A percentile compares a stretch with the other conserved stretches of the same genome.
Evolutionary conservation across 2,888 invertebrate species (phyloP).

Genomic region (Chymomyza amoena): DNA sequence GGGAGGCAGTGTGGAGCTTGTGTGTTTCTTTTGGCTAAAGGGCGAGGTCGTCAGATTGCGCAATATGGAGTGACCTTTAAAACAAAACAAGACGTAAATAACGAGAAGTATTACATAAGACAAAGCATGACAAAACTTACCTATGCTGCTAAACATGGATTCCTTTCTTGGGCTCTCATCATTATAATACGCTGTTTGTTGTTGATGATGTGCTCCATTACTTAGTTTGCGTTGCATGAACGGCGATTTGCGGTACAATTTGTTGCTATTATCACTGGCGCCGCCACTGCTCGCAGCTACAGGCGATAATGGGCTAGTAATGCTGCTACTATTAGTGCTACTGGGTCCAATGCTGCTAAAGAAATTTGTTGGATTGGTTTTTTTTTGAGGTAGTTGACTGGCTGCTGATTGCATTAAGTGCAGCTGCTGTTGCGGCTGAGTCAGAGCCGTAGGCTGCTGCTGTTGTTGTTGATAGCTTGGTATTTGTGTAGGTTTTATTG

Average conservation of each 20-base stretch:
- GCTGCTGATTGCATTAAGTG: constrained; percentile 29
- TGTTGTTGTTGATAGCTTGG: constrained; percentile 74
- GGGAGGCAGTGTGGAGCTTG: constrained; percentile 39
- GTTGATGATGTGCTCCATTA: constrained; percentile 50
- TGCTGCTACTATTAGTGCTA: constrained; percentile 27
- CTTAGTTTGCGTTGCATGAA: constrained; percentile 76
- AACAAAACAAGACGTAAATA: background rate
- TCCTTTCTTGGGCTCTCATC: constrained; percentile 77
- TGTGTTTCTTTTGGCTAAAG: constrained; percentile 77
- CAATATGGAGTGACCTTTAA: constrained; percentile 76
- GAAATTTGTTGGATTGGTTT: constrained; percentile 29
- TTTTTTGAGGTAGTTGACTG: constrained; percentile 50
- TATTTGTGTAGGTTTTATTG: constrained; percentile 76
- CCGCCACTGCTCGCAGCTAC: constrained; percentile 32
- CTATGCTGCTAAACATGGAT: constrained; percentile 77
- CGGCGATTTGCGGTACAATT: constrained; percentile 77
- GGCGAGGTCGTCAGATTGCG: constrained; percentile 78
- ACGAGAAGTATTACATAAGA: no score
- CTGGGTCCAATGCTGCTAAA: constrained; percentile 44
- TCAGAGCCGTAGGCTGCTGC: constrained; percentile 58
- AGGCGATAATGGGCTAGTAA: constrained; percentile 47
- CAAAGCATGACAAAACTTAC: constrained; percentile 42
- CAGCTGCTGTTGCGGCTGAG: constrained; percentile 42
- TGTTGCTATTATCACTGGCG: constrained; percentile 37
- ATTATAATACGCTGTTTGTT: constrained; percentile 49